These are phyloP conservation scores for Mugil cephalus DNA, from an alignment of 2,113 vertebrate species.

Conservation along the genomic window DNA sequence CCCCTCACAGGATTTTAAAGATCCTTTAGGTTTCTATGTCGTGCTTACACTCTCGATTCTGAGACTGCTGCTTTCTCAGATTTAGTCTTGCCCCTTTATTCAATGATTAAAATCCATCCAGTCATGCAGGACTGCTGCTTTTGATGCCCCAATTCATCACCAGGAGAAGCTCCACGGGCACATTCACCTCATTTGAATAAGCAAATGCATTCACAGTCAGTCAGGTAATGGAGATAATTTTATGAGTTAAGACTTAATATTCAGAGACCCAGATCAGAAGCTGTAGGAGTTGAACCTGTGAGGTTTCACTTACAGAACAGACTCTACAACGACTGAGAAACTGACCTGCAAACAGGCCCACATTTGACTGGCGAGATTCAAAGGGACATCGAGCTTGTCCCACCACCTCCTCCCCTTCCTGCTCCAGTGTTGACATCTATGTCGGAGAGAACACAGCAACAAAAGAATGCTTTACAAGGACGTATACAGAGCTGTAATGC, in stretches of 20 bases:
- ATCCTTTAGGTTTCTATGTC: neutral
- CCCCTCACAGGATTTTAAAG: neutral
- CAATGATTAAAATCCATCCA: neutral
- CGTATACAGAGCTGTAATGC: neutral
- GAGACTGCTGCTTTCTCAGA: neutral
- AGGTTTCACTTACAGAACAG: neutral
- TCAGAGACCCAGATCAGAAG: neutral
- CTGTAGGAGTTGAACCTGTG: neutral
- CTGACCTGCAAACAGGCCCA: conserved; percentile 93
- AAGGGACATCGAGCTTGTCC: conserved; percentile 95
- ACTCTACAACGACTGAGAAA: neutral
- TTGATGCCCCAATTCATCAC: neutral
- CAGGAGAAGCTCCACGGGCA: neutral
- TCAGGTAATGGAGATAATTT: neutral
- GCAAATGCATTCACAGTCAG: neutral
- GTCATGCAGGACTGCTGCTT: neutral
- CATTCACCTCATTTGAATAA: neutral
- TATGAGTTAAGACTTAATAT: neutral
- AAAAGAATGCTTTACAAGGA: conserved; percentile 11
- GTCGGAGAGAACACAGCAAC: conserved; percentile 30
- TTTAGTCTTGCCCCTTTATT: too few species aligned
- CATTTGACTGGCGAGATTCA: conserved; percentile 91
- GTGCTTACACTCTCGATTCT: neutral
- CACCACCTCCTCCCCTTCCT: conserved; percentile 91
- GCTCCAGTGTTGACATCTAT: conserved; percentile 87